These are phyloP conservation scores for Campoletis sonorensis DNA, from an alignment of 1,140 invertebrate genomes.

Conservation along the genomic window DNA sequence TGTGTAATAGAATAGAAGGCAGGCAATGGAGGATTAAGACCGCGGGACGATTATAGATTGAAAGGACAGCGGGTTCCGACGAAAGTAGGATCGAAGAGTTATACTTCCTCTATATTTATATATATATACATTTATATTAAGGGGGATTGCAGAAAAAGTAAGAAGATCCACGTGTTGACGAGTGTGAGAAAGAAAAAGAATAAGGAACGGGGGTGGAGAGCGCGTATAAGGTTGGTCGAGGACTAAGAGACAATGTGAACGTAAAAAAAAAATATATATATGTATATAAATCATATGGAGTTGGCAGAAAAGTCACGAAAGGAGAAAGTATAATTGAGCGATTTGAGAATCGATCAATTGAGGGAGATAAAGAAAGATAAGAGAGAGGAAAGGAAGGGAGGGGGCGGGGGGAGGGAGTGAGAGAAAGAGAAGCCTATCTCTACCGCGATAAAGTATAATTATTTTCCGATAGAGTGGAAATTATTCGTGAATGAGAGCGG, in stretches of 20 bases:
- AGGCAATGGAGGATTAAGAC: slow-evolving; percentile 49
- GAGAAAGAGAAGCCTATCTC: slow-evolving; percentile 47
- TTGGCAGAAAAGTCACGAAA: slow-evolving; percentile 52
- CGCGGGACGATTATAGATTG: slow-evolving; percentile 40
- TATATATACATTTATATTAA: not conserved
- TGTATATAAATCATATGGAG: too few species aligned
- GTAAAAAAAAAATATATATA: not conserved
- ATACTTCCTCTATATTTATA: not conserved
- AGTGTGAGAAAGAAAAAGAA: slow-evolving; percentile 33
- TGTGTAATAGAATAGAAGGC: slow-evolving; percentile 43
- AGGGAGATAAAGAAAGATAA: slow-evolving; percentile 55
- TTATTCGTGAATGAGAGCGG: slow-evolving; percentile 71
- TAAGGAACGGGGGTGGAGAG: not conserved
- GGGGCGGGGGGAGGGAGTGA: slow-evolving; percentile 37
- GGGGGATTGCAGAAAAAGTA: slow-evolving; percentile 19
- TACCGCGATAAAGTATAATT: slow-evolving; percentile 75
- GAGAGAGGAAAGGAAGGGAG: slow-evolving; percentile 56
- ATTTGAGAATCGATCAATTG: slow-evolving; percentile 66
- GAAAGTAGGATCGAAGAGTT: not conserved
- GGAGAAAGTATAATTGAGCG: slow-evolving; percentile 74
- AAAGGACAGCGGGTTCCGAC: too few species aligned
- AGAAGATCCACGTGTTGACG: slow-evolving; percentile 49
- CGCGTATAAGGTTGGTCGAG: slow-evolving; percentile 4
- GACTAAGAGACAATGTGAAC: slow-evolving; percentile 20
- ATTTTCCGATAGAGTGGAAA: slow-evolving; percentile 77